Base-by-base conservation (phyloP, 2,113 vertebrate genomes). In the Abramis brama region DNA sequence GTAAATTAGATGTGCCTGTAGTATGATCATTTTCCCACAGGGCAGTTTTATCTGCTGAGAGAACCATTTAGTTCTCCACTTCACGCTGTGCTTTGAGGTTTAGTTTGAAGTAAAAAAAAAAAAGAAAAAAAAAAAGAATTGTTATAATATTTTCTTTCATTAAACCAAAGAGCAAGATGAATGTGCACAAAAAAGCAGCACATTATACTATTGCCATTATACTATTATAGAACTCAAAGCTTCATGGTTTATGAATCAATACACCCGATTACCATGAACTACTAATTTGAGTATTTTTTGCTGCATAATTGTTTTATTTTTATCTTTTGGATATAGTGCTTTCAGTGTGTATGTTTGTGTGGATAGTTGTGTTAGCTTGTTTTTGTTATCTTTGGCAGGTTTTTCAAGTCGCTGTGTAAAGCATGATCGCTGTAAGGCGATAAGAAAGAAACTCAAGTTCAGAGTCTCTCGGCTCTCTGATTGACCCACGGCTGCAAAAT, bases 21-120 rank as follows among this genome's bases (percentile, higher is more conserved):
- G 33, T 39, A 30, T 25, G 25, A 82, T 39, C 19, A 9, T 74
- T 33, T 81, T 50, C 66, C 85, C 68, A 73, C 60, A 86, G 66
- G 85, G 57, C 12, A 25, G 36, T 64, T 86, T 75, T 39, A 21
- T 62, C 36, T 60, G 30, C 57, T 62, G 30, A n/a, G 45, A 27
- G 52, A 82, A 73, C 27, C 79, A 27, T 76, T 80, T 76, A 80
- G 21, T 57, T 50, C 62, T 68, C 47, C 6, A 57, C 7, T 86
- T 59, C 64, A 52, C 2, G n/a, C n/a, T 43, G 64, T 13, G n/a
- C 64, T 12, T 62, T 59, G 43, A 2, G 2, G 19, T 66, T 76
- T 86, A 19, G 64, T 43, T 55, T 76, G 25, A 55, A 82, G 79
- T 82, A 36, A 52, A 64, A 55, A 86, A n/a, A n/a, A n/a, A n/a